phyloP scores from a whole-genome alignment of 2,113 vertebrate species.

The Rhea americana region DNA sequence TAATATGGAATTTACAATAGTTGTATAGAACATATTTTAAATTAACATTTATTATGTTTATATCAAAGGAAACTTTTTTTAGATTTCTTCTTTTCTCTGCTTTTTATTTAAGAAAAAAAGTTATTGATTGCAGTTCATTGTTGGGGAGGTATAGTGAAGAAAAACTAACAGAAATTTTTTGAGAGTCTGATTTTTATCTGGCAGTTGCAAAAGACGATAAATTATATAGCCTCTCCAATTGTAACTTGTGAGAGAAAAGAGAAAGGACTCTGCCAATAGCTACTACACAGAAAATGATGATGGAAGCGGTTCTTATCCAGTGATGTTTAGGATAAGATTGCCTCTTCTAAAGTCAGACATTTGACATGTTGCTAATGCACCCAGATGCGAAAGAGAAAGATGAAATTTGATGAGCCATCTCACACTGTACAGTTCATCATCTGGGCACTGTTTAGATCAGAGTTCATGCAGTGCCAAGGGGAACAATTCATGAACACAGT shows the following conservation, averaged over 20 bases:
- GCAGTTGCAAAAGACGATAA: neutral
- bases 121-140: neutral
- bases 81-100: neutral
- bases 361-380: neutral
- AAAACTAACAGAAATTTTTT: neutral
- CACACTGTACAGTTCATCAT: accelerated
- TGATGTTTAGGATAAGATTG: neutral
- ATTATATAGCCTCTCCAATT: neutral
- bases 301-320: neutral
- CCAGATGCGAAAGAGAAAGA: neutral
- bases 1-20: neutral
- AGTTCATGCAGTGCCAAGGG: neutral
- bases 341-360: neutral
- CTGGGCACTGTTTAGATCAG: neutral
- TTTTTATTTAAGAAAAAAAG: neutral
- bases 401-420: neutral
- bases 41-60: neutral
- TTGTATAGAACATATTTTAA: neutral
- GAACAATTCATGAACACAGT: neutral
- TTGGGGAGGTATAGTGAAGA: neutral
- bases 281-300: neutral
- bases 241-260: neutral
- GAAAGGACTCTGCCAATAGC: neutral
- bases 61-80: neutral
- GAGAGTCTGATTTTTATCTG: neutral